phyloP scores from a whole-genome alignment of 2,888 invertebrate species.

The Agriotes lineatus region DNA sequence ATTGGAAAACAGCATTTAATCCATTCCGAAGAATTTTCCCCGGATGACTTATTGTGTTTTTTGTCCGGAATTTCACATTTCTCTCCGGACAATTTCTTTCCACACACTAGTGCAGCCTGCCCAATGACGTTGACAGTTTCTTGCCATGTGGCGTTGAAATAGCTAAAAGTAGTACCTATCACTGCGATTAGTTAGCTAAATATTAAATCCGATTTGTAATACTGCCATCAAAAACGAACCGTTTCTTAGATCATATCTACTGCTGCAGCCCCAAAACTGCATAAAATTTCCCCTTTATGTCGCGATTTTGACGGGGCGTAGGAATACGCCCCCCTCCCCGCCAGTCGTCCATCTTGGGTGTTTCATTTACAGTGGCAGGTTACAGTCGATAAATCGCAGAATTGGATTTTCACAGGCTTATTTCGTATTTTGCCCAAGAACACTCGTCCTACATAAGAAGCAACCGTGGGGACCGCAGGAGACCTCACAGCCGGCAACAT shows the following conservation, averaged over 20 bases:
- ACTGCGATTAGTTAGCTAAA: too few species aligned
- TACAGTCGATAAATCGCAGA: conserved; percentile 37
- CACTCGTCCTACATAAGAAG: conserved; percentile 23
- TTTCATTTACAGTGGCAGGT: conserved; percentile 47
- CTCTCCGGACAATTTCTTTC: too few species aligned
- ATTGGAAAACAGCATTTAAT: too few species aligned
- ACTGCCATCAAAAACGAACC: too few species aligned
- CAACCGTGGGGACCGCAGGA: conserved; percentile 24
- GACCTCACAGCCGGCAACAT: conserved; percentile 62
- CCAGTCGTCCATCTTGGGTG: conserved; percentile 50
- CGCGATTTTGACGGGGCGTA: conserved; percentile 34
- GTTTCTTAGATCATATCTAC: too few species aligned
- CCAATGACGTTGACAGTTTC: conserved; percentile 26
- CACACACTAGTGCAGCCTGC: neutral
- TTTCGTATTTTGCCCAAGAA: conserved; percentile 12
- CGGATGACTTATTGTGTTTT: too few species aligned
- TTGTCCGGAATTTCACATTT: too few species aligned
- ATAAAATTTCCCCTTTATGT: too few species aligned
- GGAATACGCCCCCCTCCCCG: conserved; percentile 41
- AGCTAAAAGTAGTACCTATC: conserved; percentile 8
- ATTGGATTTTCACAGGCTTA: conserved; percentile 28
- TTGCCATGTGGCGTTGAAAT: conserved; percentile 10
- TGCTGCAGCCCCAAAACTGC: too few species aligned
- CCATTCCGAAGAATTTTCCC: too few species aligned
- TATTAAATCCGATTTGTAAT: too few species aligned